Evolutionary conservation across 2,888 invertebrate genomes (phyloP), one percentile per base, ranked within the genome.

Genomic region (Dione vanillae): DNA sequence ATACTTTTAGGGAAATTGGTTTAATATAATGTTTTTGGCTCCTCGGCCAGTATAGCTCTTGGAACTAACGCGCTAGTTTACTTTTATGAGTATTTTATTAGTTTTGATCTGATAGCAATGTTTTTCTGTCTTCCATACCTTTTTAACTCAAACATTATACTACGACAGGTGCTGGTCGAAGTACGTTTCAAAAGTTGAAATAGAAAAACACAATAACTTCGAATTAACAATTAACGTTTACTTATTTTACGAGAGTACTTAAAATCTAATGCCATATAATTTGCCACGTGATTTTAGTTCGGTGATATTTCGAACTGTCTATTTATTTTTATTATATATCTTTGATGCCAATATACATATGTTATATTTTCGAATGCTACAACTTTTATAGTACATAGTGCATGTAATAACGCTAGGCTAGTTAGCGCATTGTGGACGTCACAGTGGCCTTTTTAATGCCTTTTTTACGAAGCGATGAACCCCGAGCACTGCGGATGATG

Each of bases 191-290:
- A 45, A 65, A 43, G 43, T 52, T 27, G 56, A 66, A 71, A 71
- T 61, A 73, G 70, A 54, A 72, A 61, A 68, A 62, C 77, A 69
- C 58, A 68, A 79, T 80, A 76, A 82, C 81, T 80, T 75, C 77
- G 77, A 78, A 61, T 78, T 84, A 83, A 81, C 81, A 37, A 37
- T 56, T 16, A 56, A 56, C 16, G 7, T 80, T 84, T 82, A 86
- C 86, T 85, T 83, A 82, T 49, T 49, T 49, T 74, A 82, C 80
- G 81, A 84, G 87, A 89, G 91, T 92, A 92, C 92, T 92, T 92
- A 92, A 91, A 85, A 85, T 87, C 91, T 89, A 90, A 89, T 92
- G 92, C 92, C 92, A 93, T 93, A 92, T 91, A 87, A 85, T 91
- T 92, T 92, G 92, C 92, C 91, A 92, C 92, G 81, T 88, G 89